These are phyloP conservation scores for Cremastinae sp. DNA, from an alignment of 2,888 invertebrate genomes.

Conservation along the genomic window DNA sequence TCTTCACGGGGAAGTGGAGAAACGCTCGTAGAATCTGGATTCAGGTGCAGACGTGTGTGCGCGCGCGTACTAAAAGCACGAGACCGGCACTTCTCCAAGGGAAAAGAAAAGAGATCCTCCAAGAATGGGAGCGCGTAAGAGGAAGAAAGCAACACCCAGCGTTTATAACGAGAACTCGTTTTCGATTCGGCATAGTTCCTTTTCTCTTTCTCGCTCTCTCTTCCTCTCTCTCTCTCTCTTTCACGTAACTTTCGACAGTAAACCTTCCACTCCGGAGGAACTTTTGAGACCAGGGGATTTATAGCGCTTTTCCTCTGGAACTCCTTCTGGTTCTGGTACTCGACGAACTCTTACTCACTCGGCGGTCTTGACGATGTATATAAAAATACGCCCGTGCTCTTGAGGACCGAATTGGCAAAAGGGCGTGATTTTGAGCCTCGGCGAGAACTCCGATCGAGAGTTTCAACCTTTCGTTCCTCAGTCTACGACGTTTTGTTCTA, in stretches of 20 bases:
- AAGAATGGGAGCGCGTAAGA: conserved; percentile 13
- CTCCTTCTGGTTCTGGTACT: conserved; percentile 33
- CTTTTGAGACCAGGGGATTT: conserved; percentile 60
- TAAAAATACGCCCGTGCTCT: not conserved
- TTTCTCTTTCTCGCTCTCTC: no score
- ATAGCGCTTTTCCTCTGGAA: conserved; percentile 50
- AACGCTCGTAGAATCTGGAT: conserved; percentile 47
- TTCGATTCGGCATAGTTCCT: conserved; percentile 51
- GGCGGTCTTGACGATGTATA: conserved; percentile 35
- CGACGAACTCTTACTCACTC: conserved; percentile 45
- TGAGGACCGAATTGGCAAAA: conserved; percentile 13
- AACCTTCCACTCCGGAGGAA: conserved; percentile 57
- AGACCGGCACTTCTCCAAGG: conserved; percentile 19
- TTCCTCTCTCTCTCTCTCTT: conserved; percentile 33
- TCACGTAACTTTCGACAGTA: conserved; percentile 59
- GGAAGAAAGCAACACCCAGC: conserved; percentile 39
- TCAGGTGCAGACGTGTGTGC: conserved; percentile 24
- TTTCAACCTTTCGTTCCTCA: not conserved
- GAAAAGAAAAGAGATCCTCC: not conserved
- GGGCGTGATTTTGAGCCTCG: conserved; percentile 5
- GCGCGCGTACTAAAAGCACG: conserved; percentile 24
- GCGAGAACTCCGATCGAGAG: not conserved
- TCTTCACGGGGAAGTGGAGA: conserved; percentile 25
- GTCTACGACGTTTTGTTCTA: not conserved
- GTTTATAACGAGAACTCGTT: conserved; percentile 55